phyloP scores from a whole-genome alignment of 2,888 invertebrate genomes.

The Drosophila tanythrix region DNA sequence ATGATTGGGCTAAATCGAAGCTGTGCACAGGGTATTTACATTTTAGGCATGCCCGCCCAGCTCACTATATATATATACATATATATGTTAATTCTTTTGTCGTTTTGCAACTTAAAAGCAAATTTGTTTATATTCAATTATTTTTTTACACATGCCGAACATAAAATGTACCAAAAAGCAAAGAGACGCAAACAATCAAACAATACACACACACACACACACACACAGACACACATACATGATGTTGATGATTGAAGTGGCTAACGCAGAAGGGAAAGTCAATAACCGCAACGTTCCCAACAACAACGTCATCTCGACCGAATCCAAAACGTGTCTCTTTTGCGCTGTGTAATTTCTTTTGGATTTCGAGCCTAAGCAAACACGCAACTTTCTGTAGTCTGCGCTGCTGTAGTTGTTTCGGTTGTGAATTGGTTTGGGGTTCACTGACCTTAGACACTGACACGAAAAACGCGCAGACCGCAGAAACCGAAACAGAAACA shows the following conservation, averaged over 20 bases:
- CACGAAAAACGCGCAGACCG: slow-evolving; percentile 8
- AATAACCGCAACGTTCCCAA: slow-evolving; percentile 63
- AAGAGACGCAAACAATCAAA: slow-evolving; percentile 32
- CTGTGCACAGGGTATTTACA: not conserved
- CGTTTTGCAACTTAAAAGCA: slow-evolving; percentile 26
- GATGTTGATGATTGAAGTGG: slow-evolving; percentile 24
- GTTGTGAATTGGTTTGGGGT: slow-evolving; percentile 36
- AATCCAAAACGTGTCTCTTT: slow-evolving; percentile 26
- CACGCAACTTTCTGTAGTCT: slow-evolving; percentile 58
- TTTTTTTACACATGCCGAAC: slow-evolving; percentile 15
- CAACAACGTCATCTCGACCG: slow-evolving; percentile 13
- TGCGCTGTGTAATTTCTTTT: slow-evolving; percentile 32
- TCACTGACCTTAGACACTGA: slow-evolving; percentile 69
- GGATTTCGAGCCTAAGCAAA: slow-evolving; percentile 66
- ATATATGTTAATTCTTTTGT: slow-evolving; percentile 6
- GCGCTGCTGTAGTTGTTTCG: slow-evolving; percentile 4
- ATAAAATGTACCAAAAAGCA: slow-evolving; percentile 25
- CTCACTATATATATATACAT: not conserved
- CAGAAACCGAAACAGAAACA: not conserved
- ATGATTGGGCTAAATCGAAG: not conserved
- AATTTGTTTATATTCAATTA: slow-evolving; percentile 63
- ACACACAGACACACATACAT: not conserved
- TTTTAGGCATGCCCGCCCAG: not conserved
- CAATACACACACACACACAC: not conserved
- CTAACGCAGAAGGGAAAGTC: slow-evolving; percentile 50